These are phyloP conservation scores for Celastrina argiolus DNA, from an alignment of 2,888 invertebrate species.

Conservation along the genomic window DNA sequence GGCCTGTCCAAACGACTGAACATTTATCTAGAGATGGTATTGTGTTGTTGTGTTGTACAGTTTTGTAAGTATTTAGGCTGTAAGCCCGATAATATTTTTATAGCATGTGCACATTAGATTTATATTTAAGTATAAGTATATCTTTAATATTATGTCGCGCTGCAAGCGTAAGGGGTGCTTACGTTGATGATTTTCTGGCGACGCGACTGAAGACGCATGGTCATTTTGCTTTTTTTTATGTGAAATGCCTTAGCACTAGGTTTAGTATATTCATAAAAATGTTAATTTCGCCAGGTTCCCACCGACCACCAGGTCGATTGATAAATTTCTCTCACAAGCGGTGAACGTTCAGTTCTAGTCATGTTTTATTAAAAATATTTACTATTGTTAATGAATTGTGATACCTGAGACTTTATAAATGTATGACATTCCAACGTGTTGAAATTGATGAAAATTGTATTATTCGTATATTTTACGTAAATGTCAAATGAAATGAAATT, in stretches of 20 bases:
- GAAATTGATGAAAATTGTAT: conserved; percentile 12
- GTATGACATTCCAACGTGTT: conserved; percentile 17
- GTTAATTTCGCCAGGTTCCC: neutral
- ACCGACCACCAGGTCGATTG: conserved; percentile 13
- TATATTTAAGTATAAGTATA: neutral
- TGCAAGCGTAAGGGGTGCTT: neutral
- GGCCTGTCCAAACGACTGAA: conserved; percentile 15
- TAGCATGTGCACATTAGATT: neutral
- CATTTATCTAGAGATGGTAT: neutral
- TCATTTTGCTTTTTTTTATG: neutral
- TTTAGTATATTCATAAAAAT: conserved; percentile 16
- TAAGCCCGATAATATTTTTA: conserved; percentile 12
- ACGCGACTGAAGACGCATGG: neutral
- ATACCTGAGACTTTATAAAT: conserved; percentile 19
- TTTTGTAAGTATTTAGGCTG: conserved; percentile 15
- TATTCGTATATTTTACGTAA: conserved; percentile 14
- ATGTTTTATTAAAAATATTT: conserved; percentile 5
- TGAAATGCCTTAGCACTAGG: neutral
- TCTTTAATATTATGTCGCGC: neutral
- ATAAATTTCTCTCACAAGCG: neutral
- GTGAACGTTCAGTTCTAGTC: neutral
- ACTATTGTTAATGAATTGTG: conserved; percentile 18
- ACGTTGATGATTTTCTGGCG: neutral
- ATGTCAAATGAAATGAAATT: conserved; percentile 3
- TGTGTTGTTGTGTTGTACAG: conserved; percentile 1